These are phyloP conservation scores for Koerneria pararmatus DNA, from an alignment of 2,888 invertebrate species.

Conservation along the genomic window DNA sequence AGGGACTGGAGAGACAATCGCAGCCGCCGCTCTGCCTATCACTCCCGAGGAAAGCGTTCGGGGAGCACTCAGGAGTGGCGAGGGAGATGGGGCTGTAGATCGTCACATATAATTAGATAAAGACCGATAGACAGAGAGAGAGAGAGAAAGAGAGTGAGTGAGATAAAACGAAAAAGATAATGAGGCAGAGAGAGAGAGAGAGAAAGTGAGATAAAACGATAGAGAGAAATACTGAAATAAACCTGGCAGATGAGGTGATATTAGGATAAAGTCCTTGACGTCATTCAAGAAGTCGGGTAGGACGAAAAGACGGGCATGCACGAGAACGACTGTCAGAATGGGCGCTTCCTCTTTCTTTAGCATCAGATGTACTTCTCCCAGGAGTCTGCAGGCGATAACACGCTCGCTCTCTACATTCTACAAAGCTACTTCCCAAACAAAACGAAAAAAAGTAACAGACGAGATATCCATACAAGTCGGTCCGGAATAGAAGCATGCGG, in stretches of 20 bases:
- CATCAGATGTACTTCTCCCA: constrained; percentile 54
- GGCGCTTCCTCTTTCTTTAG: constrained; percentile 51
- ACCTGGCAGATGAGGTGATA: constrained; percentile 27
- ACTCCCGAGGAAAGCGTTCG: constrained; percentile 1
- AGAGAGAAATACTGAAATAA: neutral
- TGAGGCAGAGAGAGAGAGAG: too few species aligned
- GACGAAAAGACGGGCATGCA: constrained; percentile 49
- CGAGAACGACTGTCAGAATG: constrained; percentile 39
- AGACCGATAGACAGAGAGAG: too few species aligned
- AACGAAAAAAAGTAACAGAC: too few species aligned
- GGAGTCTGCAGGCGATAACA: constrained; percentile 32
- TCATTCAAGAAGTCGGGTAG: constrained; percentile 52
- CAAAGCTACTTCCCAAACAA: constrained; percentile 72
- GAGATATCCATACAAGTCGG: too few species aligned
- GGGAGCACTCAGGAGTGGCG: neutral
- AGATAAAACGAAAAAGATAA: neutral
- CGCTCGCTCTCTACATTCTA: constrained; percentile 76
- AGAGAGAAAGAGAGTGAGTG: too few species aligned
- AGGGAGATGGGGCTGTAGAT: neutral
- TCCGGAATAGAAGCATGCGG: too few species aligned
- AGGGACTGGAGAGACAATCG: constrained; percentile 12
- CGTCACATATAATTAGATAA: neutral
- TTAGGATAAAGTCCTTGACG: constrained; percentile 49
- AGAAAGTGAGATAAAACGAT: neutral
- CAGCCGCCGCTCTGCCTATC: neutral